A percentile compares a stretch with the other conserved stretches of the same genome.
phyloP scores from a whole-genome alignment of 2,797 vertebrate species.

The Anas bahamensis region DNA sequence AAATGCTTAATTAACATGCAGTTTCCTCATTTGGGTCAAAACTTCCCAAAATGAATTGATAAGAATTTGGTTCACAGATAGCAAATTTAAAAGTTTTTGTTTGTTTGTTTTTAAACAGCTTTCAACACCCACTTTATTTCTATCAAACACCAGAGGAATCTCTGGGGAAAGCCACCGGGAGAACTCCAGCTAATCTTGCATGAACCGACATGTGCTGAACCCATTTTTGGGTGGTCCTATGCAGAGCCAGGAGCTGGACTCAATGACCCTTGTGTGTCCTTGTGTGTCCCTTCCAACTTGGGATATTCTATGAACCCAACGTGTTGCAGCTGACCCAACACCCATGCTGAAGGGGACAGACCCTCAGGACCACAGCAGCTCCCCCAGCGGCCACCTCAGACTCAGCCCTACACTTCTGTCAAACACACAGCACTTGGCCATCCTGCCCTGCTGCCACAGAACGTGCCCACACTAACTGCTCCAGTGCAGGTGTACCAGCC shows the following conservation, averaged over 20 bases:
- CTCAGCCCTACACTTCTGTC: too few species aligned
- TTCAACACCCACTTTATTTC: background rate
- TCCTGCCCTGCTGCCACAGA: background rate
- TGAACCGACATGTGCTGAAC: background rate
- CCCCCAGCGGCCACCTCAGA: background rate
- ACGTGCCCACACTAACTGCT: accelerated
- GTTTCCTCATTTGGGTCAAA: background rate
- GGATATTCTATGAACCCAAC: background rate
- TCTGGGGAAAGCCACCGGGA: background rate
- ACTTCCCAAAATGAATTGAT: background rate
- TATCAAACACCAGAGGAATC: background rate
- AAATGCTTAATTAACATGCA: background rate
- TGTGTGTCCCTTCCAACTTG: too few species aligned
- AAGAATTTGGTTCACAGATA: background rate
- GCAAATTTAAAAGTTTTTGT: background rate
- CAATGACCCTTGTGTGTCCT: too few species aligned
- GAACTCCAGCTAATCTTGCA: background rate
- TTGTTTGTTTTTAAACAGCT: background rate
- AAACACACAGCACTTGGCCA: background rate
- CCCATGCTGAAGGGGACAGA: background rate
- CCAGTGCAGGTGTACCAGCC: accelerated
- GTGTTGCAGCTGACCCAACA: background rate
- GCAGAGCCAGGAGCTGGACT: too few species aligned
- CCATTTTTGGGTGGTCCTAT: too few species aligned
- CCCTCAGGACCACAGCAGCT: background rate